Evolutionary conservation across 2,888 invertebrate genomes (phyloP), one percentile per base, ranked within the genome.

Genomic region (Balanococcus diminutus): DNA sequence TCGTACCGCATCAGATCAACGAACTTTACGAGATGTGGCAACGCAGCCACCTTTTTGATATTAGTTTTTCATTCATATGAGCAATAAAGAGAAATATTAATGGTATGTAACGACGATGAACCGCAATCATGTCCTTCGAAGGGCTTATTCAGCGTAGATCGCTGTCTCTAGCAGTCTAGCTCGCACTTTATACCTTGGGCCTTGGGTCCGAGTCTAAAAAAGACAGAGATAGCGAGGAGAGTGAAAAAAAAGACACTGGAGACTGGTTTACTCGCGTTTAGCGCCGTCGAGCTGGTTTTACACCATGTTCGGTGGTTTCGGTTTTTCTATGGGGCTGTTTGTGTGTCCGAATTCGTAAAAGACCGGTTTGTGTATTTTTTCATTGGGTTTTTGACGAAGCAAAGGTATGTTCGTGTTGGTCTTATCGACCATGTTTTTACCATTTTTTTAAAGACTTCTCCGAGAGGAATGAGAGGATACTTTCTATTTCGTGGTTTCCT

Each of bases 61-160:
- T 75, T 75, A 75, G 75, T 75, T 75, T 75, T 75, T 75, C 75
- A 75, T 75, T 75, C 75, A 75, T 75, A 75, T 75, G 32, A 75
- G 75, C 36, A 32, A 75, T 75, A 75, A 75, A 75, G 75, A 75
- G n/a, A 75, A 75, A 75, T 75, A 75, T 75, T 75, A 75, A 75
- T 75, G 75, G 75, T 75, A 75, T 75, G 75, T 75, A 75, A 75
- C 75, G 75, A 75, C 75, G 75, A 75, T 75, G 75, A 75, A 75
- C 75, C 75, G 75, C 75, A 75, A 75, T 75, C 75, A 36, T 75
- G 75, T 75, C 75, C 75, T 75, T 75, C 75, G 75, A 75, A 75
- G 75, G 75, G 75, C 32, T 75, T 75, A 75, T 75, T n/a, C 32
- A 75, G 61, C 51, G 51, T 51, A 51, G 51, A 51, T 51, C 51